Evolutionary conservation across 2,113 vertebrate genomes (phyloP).

Genomic region (Alligator sinensis): DNA sequence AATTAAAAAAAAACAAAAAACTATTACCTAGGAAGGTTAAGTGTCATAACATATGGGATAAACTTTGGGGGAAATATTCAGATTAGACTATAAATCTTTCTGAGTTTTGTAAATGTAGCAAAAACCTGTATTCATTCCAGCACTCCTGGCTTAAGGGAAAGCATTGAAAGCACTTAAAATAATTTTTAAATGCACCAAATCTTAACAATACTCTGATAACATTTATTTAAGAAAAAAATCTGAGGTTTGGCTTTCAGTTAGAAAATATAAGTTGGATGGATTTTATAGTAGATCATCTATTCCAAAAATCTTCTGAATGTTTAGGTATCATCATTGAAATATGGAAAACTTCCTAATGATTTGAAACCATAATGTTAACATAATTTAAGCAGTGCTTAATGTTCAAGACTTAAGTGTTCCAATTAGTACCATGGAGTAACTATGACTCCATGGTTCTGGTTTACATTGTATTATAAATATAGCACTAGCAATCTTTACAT

Average conservation of each 20-base stretch:
- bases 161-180: constrained; percentile 23
- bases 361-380: background rate
- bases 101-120: background rate
- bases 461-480: background rate
- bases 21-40: too few species aligned
- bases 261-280: background rate
- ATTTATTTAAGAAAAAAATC: background rate
- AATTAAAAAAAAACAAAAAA: background rate
- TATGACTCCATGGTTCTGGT: background rate
- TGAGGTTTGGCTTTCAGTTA: background rate
- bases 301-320: background rate
- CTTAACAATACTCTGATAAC: constrained; percentile 16
- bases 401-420: background rate
- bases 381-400: background rate
- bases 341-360: constrained; percentile 30
- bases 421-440: background rate
- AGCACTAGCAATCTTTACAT: background rate
- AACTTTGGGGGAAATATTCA: background rate
- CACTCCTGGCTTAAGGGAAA: constrained; percentile 46
- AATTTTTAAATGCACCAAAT: constrained; percentile 39
- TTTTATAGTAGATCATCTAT: background rate
- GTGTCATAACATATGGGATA: background rate
- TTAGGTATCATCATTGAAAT: background rate
- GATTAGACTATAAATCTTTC: background rate
- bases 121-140: background rate